Percentiles rank a stretch among this genome's conserved stretches.
Evolutionary conservation across 1,140 invertebrate genomes (phyloP).

Genomic region (Drosophila eugracilis): DNA sequence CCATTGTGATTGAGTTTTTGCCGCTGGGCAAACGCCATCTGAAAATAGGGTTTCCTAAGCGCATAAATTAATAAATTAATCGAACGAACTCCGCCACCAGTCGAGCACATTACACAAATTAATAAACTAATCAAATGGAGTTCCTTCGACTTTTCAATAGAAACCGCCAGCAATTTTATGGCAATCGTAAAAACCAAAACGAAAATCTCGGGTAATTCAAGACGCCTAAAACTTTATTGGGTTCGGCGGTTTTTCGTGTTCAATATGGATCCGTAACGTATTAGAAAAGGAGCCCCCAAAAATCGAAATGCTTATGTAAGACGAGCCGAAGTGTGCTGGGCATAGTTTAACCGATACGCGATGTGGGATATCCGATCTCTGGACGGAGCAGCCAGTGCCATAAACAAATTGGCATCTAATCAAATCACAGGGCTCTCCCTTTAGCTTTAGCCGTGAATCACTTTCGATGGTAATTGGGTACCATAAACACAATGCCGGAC

Average conservation of each 20-base stretch:
- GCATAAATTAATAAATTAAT: conserved; percentile 68
- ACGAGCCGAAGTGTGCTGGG: conserved; percentile 45
- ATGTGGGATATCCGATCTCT: conserved; percentile 42
- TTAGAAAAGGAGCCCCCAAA: conserved; percentile 40
- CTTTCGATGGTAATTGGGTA: conserved; percentile 19
- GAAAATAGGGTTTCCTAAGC: conserved; percentile 22
- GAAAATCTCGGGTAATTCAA: conserved; percentile 52
- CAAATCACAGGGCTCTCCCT: conserved; percentile 12
- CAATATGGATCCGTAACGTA: conserved; percentile 35
- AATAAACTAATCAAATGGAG: conserved; percentile 57
- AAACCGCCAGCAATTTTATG: conserved; percentile 56
- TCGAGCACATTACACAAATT: conserved; percentile 56
- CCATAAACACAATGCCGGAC: neutral
- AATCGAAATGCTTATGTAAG: conserved; percentile 33
- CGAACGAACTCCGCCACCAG: conserved; percentile 11
- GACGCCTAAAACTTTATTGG: conserved; percentile 27
- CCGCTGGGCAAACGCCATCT: conserved; percentile 40
- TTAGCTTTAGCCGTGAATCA: conserved; percentile 13
- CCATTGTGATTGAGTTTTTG: conserved; percentile 51
- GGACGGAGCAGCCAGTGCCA: conserved; percentile 32
- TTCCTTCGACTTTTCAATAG: conserved; percentile 38
- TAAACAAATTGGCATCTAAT: conserved; percentile 54
- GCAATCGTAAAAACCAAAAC: conserved; percentile 34
- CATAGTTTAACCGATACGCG: conserved; percentile 33
- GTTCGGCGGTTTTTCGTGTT: conserved; percentile 13